Base-by-base conservation (phyloP, 2,113 vertebrate genomes). In the Monopterus albus region DNA sequence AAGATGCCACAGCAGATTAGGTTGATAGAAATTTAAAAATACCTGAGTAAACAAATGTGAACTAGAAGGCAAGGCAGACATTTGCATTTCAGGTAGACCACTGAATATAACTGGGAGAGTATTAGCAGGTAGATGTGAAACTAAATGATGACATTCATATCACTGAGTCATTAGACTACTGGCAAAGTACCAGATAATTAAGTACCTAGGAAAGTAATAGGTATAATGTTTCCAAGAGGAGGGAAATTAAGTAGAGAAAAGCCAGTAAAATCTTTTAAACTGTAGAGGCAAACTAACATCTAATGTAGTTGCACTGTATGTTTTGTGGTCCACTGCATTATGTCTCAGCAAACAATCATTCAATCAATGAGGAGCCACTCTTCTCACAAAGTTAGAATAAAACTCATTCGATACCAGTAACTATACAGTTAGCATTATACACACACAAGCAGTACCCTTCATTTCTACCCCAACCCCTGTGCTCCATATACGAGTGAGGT, bases 101-200 rank as follows among this genome's bases (percentile, higher is more conserved):
- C 23, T 36, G n/a, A 50, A 25, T 35, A 42, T 57, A 52, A 58
- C 12, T 69, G 55, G 47, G 21, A 53, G 28, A 20, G 18, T 26
- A 42, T 39, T 29, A 13, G 35, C 3, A 6, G 15, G 23, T 47
- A 29, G 40, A 73, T 39, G 13, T 33, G 47, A 46, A 36, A 33
- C 49, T 43, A 56, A 39, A 75, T 72, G 3, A 63, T 26, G 2
- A 25, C 21, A 7, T 59, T n/a, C 45, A 33, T 29, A 67, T 56
- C 5, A 49, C 35, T 50, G 2, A 23, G 49, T 69, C 26, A 62
- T 63, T 40, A 39, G 20, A 43, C 35, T 49, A 13, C 45, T 49
- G 39, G 51, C 20, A 73, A 57, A 58, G 26, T 23, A 65, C 20
- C 1, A 2, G 28, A 56, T 39, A 33, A 57, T 60, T 5, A 75